Evolutionary conservation across 1,140 invertebrate species (phyloP).

Genomic region (Riptortus pedestris): DNA sequence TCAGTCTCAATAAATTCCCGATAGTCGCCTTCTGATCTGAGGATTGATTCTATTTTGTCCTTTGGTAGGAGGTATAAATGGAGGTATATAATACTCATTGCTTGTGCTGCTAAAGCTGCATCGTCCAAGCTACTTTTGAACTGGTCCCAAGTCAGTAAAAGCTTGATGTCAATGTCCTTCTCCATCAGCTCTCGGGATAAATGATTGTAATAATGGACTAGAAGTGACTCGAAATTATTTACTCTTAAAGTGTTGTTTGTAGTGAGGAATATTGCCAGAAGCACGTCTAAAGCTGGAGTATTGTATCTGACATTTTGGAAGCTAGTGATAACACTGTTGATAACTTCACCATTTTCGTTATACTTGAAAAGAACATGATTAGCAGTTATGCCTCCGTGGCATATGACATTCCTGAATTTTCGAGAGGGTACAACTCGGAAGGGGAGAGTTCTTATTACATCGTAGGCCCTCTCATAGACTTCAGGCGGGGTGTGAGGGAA

Average conservation of each 20-base stretch:
- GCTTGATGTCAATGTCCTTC: background rate
- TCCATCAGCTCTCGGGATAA: constrained; percentile 1
- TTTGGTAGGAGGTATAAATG: constrained; percentile 18
- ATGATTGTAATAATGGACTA: constrained; percentile 17
- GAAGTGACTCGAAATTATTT: constrained; percentile 5
- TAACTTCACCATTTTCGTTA: background rate
- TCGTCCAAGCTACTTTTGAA: constrained; percentile 11
- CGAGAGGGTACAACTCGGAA: background rate
- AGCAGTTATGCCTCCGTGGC: constrained; percentile 13
- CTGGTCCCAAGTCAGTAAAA: constrained; percentile 14
- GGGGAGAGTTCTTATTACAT: constrained; percentile 8
- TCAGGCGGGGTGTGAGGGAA: background rate
- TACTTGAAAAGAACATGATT: constrained; percentile 24
- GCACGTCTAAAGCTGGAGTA: constrained; percentile 18
- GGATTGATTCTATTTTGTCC: background rate
- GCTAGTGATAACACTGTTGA: background rate
- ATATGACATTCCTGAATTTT: constrained; percentile 11
- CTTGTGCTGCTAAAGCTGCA: background rate
- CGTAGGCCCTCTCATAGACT: constrained; percentile 3
- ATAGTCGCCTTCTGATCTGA: constrained; percentile 1
- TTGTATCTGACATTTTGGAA: constrained; percentile 20
- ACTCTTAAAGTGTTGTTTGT: constrained; percentile 1
- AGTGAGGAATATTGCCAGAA: constrained; percentile 15
- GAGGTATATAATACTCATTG: constrained; percentile 16
- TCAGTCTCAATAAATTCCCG: constrained; percentile 5